Base-by-base conservation (phyloP, 2,113 vertebrate genomes). In the Rhabdornis inornatus region DNA sequence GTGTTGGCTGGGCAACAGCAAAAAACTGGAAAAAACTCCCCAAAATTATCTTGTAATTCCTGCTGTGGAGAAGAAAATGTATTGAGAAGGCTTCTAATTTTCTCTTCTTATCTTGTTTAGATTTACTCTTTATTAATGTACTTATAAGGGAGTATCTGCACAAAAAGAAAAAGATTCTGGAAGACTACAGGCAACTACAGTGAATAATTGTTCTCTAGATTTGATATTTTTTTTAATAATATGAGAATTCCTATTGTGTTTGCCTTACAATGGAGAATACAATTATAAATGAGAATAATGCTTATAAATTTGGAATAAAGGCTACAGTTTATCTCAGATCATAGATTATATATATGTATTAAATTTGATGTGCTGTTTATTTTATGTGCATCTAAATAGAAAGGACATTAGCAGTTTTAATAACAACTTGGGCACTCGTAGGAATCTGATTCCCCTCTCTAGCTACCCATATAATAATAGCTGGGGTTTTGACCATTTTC, bases 1-100 rank as follows among this genome's bases (percentile, higher is more conserved):
- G 95, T 93, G 95, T 94, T 97, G 97, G 95, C 72, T 97, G 96
- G 96, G 96, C 47, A 45, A 93, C 92, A 92, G 95, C 92, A 95
- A 97, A 96, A 87, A 96, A 85, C 37, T 83, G 68, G 61, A 75
- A 91, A 91, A 96, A 91, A 94, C 96, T 83, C 77, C 16, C 27
- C 27, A 89, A 95, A 96, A 96, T 97, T 88, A 94, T 96, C 95
- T 94, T 91, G 45, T 89, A 94, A 88, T 96, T 94, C 86, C 72
- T 94, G 92, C 90, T 95, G 83, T 92, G 81, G 78, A 60, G 69
- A 91, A 92, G 44, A 85, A 87, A 87, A 92, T 15, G 20, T 57
- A 84, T 64, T 93, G 94, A 97, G 90, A 92, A 87, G 50, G 50
- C 70, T 96, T 96, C 89, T 95, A 94, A 83, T 93, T 94, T 92